A percentile compares a stretch with the other conserved stretches of the same genome.
These are phyloP conservation scores for Drosophila atripex DNA, from an alignment of 2,888 invertebrate species.

Conservation along the genomic window DNA sequence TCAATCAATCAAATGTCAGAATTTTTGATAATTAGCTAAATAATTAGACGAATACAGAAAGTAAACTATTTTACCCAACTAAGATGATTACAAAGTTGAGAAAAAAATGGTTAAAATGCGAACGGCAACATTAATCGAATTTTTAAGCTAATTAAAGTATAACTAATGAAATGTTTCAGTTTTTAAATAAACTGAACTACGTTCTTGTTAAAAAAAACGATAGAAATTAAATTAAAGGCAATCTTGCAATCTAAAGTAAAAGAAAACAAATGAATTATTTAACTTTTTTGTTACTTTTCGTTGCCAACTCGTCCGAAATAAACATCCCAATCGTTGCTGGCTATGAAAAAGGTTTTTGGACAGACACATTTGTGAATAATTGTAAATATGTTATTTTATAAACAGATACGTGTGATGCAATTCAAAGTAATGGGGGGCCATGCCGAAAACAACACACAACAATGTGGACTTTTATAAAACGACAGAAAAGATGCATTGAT, in stretches of 20 bases:
- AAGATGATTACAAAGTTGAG: background rate
- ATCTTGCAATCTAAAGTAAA: background rate
- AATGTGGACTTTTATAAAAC: background rate
- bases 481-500: background rate
- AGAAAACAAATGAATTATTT: background rate
- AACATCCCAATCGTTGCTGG: background rate
- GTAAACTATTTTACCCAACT: background rate
- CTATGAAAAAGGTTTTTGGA: background rate
- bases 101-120: background rate
- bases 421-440: background rate
- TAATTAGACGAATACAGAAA: conserved; percentile 14
- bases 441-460: background rate
- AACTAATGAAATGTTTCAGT: background rate
- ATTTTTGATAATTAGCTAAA: conserved; percentile 26
- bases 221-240: background rate
- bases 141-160: background rate
- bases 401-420: background rate
- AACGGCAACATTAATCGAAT: background rate
- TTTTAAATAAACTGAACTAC: background rate
- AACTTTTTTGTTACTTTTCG: background rate
- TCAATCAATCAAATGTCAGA: conserved; percentile 31
- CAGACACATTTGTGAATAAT: background rate
- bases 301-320: background rate
- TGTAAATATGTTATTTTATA: background rate
- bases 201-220: background rate